A percentile compares a stretch with the other conserved stretches of the same genome.
Conservation (phyloP, 2,888 invertebrate genomes). For the Drepanosiphum platanoidis region DNA sequence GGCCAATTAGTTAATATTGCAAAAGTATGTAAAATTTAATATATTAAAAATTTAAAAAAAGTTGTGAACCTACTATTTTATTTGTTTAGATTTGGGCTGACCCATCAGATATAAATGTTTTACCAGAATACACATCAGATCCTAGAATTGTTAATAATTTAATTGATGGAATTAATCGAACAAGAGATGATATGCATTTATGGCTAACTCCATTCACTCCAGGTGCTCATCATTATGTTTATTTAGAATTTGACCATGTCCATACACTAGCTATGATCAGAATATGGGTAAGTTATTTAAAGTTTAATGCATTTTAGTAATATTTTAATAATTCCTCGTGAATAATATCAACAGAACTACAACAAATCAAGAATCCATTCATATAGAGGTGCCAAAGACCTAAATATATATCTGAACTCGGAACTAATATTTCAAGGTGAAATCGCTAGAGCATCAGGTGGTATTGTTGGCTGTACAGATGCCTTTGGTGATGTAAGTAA, state of each 20-base stretch:
- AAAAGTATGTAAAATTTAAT: conserved; percentile 69
- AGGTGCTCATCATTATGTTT: conserved; percentile 73
- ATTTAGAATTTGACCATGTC: conserved; percentile 71
- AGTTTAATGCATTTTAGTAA: not conserved
- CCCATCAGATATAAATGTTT: conserved; percentile 73
- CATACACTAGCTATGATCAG: conserved; percentile 74
- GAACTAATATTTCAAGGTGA: conserved; percentile 81
- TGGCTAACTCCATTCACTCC: conserved; percentile 78
- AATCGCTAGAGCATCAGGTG: conserved; percentile 81
- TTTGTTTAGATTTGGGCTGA: conserved; percentile 70
- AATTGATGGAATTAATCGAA: conserved; percentile 77
- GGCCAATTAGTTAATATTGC: conserved; percentile 73
- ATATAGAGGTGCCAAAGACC: conserved; percentile 78
- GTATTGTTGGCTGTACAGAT: conserved; percentile 75
- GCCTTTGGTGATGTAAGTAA: conserved; percentile 77
- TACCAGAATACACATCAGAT: conserved; percentile 76
- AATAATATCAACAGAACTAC: conserved; percentile 76
- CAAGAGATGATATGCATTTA: conserved; percentile 80
- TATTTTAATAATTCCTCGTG: not conserved
- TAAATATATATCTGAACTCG: conserved; percentile 77
- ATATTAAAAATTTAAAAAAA: not conserved
- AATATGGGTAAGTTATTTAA: conserved; percentile 73
- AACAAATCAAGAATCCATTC: conserved; percentile 89
- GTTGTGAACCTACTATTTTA: not conserved
- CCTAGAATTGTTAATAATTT: conserved; percentile 74